A percentile compares a stretch with the other conserved stretches of the same genome.
phyloP scores from a whole-genome alignment of 2,113 vertebrate species.

The Dipodomys spectabilis region DNA sequence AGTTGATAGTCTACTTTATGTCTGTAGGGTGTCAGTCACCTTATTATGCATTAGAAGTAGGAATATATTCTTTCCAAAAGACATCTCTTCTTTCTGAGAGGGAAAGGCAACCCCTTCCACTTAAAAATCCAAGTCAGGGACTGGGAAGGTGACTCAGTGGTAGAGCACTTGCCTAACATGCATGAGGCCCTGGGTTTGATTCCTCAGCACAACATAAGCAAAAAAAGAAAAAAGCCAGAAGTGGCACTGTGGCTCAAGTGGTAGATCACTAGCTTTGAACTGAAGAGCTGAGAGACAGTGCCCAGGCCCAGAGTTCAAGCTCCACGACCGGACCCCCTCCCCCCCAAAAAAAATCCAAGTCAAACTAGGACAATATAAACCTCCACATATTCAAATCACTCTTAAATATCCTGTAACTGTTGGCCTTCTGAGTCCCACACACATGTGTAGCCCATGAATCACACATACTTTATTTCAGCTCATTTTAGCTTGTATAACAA shows the following conservation, averaged over 20 bases:
- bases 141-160: too few species aligned
- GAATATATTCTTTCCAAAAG: slow-evolving; percentile 43
- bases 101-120: not conserved
- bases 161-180: too few species aligned
- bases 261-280: too few species aligned
- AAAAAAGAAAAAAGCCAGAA: not conserved
- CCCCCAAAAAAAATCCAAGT: slow-evolving; percentile 46
- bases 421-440: slow-evolving; percentile 35
- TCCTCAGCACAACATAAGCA: too few species aligned
- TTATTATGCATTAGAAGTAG: slow-evolving; percentile 62
- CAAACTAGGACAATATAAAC: not conserved
- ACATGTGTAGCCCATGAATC: slow-evolving; percentile 55
- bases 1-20: slow-evolving; percentile 66
- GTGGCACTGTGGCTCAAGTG: not conserved
- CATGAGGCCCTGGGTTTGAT: too few species aligned
- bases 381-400: not conserved
- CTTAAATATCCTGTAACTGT: slow-evolving; percentile 52
- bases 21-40: slow-evolving; percentile 63
- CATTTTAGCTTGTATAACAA: slow-evolving; percentile 64
- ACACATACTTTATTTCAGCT: slow-evolving; percentile 44
- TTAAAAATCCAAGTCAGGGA: slow-evolving; percentile 56
- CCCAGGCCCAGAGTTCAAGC: too few species aligned
- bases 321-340: too few species aligned
- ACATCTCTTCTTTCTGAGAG: slow-evolving; percentile 56
- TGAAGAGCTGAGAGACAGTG: too few species aligned